phyloP scores from a whole-genome alignment of 2,113 vertebrate genomes.

The Rhinoderma darwinii region DNA sequence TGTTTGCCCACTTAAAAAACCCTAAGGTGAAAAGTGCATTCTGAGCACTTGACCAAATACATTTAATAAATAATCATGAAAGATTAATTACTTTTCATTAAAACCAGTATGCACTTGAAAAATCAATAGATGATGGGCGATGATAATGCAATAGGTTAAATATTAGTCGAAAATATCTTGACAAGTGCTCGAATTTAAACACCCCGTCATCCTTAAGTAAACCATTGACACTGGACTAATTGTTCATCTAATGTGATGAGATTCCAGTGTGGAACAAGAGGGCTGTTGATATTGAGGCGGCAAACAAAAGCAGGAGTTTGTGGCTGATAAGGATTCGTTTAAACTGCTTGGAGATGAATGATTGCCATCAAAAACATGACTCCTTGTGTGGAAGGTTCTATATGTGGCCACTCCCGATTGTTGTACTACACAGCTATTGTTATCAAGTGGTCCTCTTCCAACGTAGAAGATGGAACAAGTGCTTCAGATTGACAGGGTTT shows the following conservation, averaged over 20 bases:
- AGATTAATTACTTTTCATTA: slow-evolving; percentile 68
- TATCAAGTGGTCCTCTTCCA: slow-evolving; percentile 58
- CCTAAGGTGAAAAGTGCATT: slow-evolving; percentile 81
- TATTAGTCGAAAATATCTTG: slow-evolving; percentile 70
- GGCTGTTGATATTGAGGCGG: slow-evolving; percentile 61
- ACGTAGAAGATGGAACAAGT: slow-evolving; percentile 34
- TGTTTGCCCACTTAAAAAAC: slow-evolving; percentile 68
- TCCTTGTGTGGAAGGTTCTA: slow-evolving; percentile 55
- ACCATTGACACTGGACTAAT: slow-evolving; percentile 68
- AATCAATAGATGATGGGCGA: slow-evolving; percentile 70
- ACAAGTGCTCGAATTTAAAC: slow-evolving; percentile 62
- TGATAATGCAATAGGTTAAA: slow-evolving; percentile 75
- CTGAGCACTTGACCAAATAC: slow-evolving; percentile 68
- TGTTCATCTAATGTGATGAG: slow-evolving; percentile 62
- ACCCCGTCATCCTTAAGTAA: slow-evolving; percentile 67
- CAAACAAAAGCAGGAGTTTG: slow-evolving; percentile 66
- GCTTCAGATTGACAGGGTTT: slow-evolving; percentile 19
- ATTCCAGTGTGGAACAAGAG: slow-evolving; percentile 64
- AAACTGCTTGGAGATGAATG: slow-evolving; percentile 65
- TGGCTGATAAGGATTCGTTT: slow-evolving; percentile 65
- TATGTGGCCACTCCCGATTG: slow-evolving; percentile 60
- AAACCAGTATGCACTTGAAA: slow-evolving; percentile 66
- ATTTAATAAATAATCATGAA: slow-evolving; percentile 74
- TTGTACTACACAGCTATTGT: slow-evolving; percentile 17
- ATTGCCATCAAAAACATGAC: slow-evolving; percentile 61